Evolutionary conservation across 2,888 invertebrate species (phyloP).

Genomic region (Sarcophaga rosellei): DNA sequence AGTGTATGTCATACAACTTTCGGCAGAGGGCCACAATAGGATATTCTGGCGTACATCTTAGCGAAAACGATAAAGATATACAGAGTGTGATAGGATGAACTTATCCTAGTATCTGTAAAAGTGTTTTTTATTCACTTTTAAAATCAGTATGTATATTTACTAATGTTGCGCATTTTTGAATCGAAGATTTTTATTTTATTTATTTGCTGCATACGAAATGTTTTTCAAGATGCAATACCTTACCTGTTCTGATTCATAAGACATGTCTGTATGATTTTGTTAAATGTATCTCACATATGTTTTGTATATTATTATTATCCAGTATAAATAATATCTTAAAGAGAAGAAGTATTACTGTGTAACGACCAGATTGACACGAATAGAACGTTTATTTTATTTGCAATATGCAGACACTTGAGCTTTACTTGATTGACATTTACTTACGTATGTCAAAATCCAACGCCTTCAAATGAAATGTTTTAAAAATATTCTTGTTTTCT

Average conservation of each 20-base stretch:
- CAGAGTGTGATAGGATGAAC: too few relatives aligned
- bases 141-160: too few relatives aligned
- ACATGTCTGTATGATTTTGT: not conserved
- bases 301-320: not conserved
- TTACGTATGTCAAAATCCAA: not conserved
- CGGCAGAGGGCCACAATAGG: too few relatives aligned
- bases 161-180: too few relatives aligned
- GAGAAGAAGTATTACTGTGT: constrained; percentile 17
- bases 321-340: constrained; percentile 25
- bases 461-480: not conserved
- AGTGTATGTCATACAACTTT: too few relatives aligned
- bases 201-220: too few relatives aligned
- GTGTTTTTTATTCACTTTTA: too few relatives aligned
- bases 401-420: constrained; percentile 18
- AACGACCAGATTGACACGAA: constrained; percentile 23
- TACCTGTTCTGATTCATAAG: not conserved
- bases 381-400: constrained; percentile 43
- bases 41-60: too few relatives aligned
- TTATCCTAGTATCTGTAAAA: too few relatives aligned
- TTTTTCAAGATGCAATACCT: not conserved
- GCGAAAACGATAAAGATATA: too few relatives aligned
- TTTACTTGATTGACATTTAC: constrained; percentile 36
- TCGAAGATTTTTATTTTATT: too few relatives aligned
- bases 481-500: not conserved
- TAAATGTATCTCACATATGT: not conserved